Evolutionary conservation across 2,797 vertebrate species (phyloP).

Genomic region (Micrastur ruficollis): DNA sequence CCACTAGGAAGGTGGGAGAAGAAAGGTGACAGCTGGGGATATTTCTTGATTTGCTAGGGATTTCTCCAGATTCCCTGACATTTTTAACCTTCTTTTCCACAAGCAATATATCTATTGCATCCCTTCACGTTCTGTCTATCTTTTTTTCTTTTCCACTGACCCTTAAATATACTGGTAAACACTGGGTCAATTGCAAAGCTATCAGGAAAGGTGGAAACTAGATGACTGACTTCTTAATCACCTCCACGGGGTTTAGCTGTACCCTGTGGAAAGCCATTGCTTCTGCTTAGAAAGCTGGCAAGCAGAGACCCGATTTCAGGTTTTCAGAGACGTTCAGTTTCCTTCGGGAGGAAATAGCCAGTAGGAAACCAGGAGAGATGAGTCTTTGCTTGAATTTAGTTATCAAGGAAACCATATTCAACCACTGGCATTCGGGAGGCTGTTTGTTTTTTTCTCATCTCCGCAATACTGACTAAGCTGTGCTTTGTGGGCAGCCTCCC

Average conservation of each 20-base stretch:
- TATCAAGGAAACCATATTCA: neutral
- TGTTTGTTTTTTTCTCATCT: constrained; percentile 1
- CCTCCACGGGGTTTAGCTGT: neutral
- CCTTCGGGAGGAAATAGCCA: neutral
- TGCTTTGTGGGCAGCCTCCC: constrained; percentile 43
- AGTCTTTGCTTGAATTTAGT: constrained; percentile 26
- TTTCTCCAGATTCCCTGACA: neutral
- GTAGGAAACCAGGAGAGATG: neutral
- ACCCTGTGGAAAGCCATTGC: neutral
- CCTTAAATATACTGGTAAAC: neutral
- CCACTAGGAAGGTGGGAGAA: neutral
- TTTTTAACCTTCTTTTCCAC: neutral
- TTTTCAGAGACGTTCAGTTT: neutral
- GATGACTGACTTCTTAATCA: neutral
- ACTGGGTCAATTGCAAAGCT: neutral
- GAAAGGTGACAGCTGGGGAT: neutral
- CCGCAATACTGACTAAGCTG: neutral
- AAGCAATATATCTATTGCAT: neutral
- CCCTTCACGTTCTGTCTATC: neutral
- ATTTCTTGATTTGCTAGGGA: neutral
- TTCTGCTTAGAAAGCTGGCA: neutral
- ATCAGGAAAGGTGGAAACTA: neutral
- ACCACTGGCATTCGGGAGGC: neutral
- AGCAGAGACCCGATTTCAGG: neutral
- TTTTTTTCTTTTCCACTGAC: neutral